Percentiles rank a stretch among this genome's conserved stretches.
Conservation (phyloP, 2,113 vertebrate genomes). For the Bostrychus sinensis region DNA sequence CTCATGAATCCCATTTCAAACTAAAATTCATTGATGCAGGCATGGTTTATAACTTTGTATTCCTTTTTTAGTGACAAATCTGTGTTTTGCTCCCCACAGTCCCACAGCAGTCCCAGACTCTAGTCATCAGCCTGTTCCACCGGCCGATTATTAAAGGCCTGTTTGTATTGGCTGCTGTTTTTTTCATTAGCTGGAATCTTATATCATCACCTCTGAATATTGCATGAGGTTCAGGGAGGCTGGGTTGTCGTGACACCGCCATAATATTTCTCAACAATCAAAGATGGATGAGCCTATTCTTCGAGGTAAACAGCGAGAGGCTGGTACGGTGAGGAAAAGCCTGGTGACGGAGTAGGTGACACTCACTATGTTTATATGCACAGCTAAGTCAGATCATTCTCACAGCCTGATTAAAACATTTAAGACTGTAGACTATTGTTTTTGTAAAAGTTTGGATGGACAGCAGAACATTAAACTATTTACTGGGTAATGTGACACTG, state of each 20-base stretch:
- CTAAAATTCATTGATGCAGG: no score
- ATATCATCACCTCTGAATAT: slow-evolving; percentile 77
- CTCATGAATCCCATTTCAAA: no score
- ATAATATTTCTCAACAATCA: slow-evolving; percentile 76
- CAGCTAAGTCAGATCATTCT: not conserved
- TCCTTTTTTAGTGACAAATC: not conserved
- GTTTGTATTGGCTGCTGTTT: slow-evolving; percentile 73
- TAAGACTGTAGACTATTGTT: no score
- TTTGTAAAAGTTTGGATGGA: no score
- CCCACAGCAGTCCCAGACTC: slow-evolving; percentile 8
- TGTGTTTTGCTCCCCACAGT: slow-evolving; percentile 3
- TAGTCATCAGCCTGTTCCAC: slow-evolving; percentile 36
- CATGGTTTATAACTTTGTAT: no score
- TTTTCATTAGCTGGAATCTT: slow-evolving; percentile 74
- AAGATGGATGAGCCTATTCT: slow-evolving; percentile 73
- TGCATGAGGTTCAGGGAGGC: slow-evolving; percentile 70
- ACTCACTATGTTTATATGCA: slow-evolving; percentile 1
- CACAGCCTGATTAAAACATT: not conserved
- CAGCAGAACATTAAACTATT: no score
- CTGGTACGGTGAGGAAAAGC: slow-evolving; percentile 38
- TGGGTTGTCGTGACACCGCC: slow-evolving; percentile 59
- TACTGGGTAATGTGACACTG: no score
- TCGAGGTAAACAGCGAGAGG: slow-evolving; percentile 61
- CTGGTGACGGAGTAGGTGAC: slow-evolving; percentile 40
- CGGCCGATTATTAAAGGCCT: slow-evolving; percentile 66